A percentile compares a stretch with the other conserved stretches of the same genome.
Evolutionary conservation across 2,888 invertebrate genomes (phyloP).

Genomic region (Xylophagus ater): DNA sequence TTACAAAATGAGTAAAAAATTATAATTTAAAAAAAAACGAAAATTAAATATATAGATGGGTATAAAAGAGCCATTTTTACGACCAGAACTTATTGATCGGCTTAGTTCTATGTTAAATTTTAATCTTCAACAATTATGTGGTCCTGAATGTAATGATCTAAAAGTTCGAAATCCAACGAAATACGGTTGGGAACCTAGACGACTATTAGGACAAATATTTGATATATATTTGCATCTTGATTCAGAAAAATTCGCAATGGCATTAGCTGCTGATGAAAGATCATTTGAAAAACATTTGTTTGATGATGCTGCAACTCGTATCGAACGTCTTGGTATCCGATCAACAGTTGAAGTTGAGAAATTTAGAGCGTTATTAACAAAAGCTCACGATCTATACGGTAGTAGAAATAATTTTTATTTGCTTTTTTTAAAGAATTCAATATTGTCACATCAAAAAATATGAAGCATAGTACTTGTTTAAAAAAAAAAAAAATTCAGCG

Average conservation of each 20-base stretch:
- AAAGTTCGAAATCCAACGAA: conserved; percentile 89
- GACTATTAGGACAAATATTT: conserved; percentile 80
- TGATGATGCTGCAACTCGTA: conserved; percentile 73
- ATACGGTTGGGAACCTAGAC: conserved; percentile 95
- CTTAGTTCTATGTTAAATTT: conserved; percentile 98
- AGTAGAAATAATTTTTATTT: background rate
- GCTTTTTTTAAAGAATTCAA: background rate
- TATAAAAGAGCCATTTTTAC: conserved; percentile 88
- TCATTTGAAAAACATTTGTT: conserved; percentile 90
- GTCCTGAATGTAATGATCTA: conserved; percentile 87
- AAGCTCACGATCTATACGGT: conserved; percentile 65
- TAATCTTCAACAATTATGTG: conserved; percentile 92
- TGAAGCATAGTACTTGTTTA: background rate
- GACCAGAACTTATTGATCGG: conserved; percentile 84
- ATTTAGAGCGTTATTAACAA: conserved; percentile 64
- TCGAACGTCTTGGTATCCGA: conserved; percentile 75
- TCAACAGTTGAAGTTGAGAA: conserved; percentile 74
- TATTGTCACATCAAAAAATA: no score
- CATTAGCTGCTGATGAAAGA: conserved; percentile 92
- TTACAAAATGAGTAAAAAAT: background rate
- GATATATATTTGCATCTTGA: conserved; percentile 95
- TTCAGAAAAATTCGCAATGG: conserved; percentile 80
- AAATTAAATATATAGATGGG: conserved; percentile 44
- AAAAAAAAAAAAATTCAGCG: conserved; percentile 1
- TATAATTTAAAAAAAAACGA: background rate